Conservation (phyloP, 2,797 vertebrate species). For the Sitta carolinensis region DNA sequence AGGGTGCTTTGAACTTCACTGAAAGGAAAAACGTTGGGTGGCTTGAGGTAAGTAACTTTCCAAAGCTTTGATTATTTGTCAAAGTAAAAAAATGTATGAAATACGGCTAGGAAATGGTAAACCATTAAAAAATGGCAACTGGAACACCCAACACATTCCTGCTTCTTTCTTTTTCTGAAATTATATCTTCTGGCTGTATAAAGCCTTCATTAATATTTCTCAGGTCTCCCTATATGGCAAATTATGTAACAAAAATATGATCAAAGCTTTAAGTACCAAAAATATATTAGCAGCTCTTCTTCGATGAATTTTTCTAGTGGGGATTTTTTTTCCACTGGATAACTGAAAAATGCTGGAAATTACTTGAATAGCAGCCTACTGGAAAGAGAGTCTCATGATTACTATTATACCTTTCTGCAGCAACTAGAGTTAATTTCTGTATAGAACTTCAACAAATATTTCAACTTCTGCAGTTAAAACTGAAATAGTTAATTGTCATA, state of each 20-base stretch:
- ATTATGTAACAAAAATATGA: conserved; percentile 54
- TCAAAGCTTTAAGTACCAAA: conserved; percentile 52
- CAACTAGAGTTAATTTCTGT: neutral
- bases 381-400: neutral
- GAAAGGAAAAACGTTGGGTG: neutral
- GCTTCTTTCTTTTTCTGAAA: conserved; percentile 28
- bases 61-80: conserved; percentile 65
- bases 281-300: conserved; percentile 7
- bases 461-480: neutral
- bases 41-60: conserved; percentile 64
- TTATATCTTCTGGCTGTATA: conserved; percentile 45
- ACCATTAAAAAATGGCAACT: conserved; percentile 41
- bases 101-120: conserved; percentile 34
- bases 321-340: conserved; percentile 17
- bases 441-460: neutral
- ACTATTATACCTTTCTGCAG: neutral
- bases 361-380: neutral
- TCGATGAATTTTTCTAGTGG: conserved; percentile 14
- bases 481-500: neutral
- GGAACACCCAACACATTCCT: neutral
- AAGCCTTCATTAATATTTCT: conserved; percentile 55
- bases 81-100: conserved; percentile 38
- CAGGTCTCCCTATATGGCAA: conserved; percentile 41
- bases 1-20: conserved; percentile 57
- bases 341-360: neutral